phyloP scores from a whole-genome alignment of 2,888 invertebrate species.

The Ctenicera cuprea region DNA sequence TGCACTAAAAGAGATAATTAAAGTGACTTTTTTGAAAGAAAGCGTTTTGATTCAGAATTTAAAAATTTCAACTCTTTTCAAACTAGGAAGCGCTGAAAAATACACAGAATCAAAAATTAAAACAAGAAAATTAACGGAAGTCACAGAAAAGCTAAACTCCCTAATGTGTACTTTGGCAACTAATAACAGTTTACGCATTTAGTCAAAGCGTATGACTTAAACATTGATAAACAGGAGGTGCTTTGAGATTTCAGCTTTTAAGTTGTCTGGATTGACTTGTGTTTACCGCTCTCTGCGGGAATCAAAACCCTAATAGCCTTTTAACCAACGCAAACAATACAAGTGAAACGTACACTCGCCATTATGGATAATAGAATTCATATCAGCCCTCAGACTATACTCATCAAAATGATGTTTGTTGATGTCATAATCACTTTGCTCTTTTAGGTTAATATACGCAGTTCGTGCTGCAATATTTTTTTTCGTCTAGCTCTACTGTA shows the following conservation, averaged over 20 bases:
- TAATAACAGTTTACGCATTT: constrained; percentile 39
- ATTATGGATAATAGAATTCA: constrained; percentile 59
- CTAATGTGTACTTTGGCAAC: constrained; percentile 50
- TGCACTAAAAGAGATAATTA: constrained; percentile 11
- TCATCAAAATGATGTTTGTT: constrained; percentile 42
- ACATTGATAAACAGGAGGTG: constrained; percentile 55
- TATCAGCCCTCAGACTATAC: constrained; percentile 41
- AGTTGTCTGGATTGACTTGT: constrained; percentile 57
- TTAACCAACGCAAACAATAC: constrained; percentile 66
- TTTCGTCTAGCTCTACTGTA: no score
- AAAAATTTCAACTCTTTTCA: background rate
- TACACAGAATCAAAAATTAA: background rate
- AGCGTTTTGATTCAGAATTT: no score
- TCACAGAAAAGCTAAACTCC: constrained; percentile 17
- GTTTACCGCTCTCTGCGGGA: constrained; percentile 62
- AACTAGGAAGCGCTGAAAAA: background rate
- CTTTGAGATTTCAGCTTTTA: constrained; percentile 56
- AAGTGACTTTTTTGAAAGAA: background rate
- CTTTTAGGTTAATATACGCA: constrained; percentile 2
- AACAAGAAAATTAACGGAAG: constrained; percentile 17
- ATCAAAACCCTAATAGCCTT: constrained; percentile 65
- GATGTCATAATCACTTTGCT: constrained; percentile 18
- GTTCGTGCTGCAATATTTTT: background rate
- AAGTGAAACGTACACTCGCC: constrained; percentile 63
- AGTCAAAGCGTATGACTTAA: constrained; percentile 53